Evolutionary conservation across 2,888 invertebrate genomes (phyloP).

Genomic region (Geophilus truncorum): DNA sequence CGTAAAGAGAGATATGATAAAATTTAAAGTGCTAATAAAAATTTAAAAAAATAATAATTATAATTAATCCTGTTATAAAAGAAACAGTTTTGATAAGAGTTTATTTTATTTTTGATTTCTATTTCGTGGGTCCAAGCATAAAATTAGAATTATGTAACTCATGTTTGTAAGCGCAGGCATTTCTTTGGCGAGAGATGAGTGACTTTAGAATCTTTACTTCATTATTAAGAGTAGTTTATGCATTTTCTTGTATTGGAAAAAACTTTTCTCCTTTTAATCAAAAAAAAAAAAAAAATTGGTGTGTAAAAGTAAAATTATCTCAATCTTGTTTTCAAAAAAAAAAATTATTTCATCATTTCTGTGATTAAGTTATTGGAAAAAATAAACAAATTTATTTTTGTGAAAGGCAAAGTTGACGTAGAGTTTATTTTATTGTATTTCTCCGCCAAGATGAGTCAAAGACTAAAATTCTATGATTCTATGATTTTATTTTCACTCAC

Average conservation of each 20-base stretch:
- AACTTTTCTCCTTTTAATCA: background rate
- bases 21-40: too few species aligned
- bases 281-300: background rate
- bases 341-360: background rate
- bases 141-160: background rate
- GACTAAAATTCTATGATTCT: too few species aligned
- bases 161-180: background rate
- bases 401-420: slow-evolving; percentile 17
- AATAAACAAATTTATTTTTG: slow-evolving; percentile 14
- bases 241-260: background rate
- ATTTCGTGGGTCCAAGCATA: slow-evolving; percentile 7
- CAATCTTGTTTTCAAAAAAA: background rate
- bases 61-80: background rate
- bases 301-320: background rate
- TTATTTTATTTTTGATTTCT: background rate
- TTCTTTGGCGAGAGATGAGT: background rate
- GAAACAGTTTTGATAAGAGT: background rate
- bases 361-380: background rate
- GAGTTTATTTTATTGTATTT: background rate
- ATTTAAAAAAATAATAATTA: background rate
- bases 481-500: too few species aligned
- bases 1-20: background rate
- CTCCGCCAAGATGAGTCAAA: too few species aligned
- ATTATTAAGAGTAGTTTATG: background rate
- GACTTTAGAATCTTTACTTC: slow-evolving; percentile 8